A percentile compares a stretch with the other conserved stretches of the same genome.
Conservation (phyloP, 1,140 invertebrate species). For the Gryllus bimaculatus region DNA sequence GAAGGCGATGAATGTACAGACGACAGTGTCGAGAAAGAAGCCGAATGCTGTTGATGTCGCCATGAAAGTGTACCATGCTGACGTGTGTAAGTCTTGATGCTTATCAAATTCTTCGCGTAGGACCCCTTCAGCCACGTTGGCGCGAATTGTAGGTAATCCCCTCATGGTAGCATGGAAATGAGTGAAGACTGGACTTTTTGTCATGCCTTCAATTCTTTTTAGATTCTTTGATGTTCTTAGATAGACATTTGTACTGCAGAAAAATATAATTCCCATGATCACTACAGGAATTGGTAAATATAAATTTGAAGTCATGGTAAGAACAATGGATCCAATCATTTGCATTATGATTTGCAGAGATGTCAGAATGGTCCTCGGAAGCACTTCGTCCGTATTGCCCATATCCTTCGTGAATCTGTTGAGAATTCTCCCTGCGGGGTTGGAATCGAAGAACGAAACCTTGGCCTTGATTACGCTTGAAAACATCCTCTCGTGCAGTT, state of each 20-base stretch:
- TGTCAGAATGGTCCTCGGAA: slow-evolving; percentile 67
- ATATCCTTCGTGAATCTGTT: slow-evolving; percentile 81
- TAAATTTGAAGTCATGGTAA: no score
- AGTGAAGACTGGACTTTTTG: slow-evolving; percentile 43
- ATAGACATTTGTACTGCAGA: no score
- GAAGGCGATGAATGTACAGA: slow-evolving; percentile 26
- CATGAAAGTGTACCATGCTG: slow-evolving; percentile 52
- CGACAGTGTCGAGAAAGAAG: slow-evolving; percentile 29
- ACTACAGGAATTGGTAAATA: no score
- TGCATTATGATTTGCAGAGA: slow-evolving; percentile 28
- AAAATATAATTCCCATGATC: no score
- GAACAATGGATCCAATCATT: no score
- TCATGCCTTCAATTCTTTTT: no score
- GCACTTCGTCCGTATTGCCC: slow-evolving; percentile 71
- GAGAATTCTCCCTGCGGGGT: slow-evolving; percentile 57
- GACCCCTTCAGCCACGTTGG: slow-evolving; percentile 33
- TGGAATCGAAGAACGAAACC: slow-evolving; percentile 72
- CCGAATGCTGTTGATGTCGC: slow-evolving; percentile 44
- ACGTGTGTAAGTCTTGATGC: slow-evolving; percentile 46
- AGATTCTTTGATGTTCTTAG: no score
- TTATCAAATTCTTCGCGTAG: slow-evolving; percentile 33
- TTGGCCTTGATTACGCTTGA: slow-evolving; percentile 47
- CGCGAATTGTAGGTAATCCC: slow-evolving; percentile 42
- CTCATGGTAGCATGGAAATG: slow-evolving; percentile 41
- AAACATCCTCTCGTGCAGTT: slow-evolving; percentile 60